These are phyloP conservation scores for Balaeniceps rex DNA, from an alignment of 2,113 vertebrate species.

Conservation along the genomic window DNA sequence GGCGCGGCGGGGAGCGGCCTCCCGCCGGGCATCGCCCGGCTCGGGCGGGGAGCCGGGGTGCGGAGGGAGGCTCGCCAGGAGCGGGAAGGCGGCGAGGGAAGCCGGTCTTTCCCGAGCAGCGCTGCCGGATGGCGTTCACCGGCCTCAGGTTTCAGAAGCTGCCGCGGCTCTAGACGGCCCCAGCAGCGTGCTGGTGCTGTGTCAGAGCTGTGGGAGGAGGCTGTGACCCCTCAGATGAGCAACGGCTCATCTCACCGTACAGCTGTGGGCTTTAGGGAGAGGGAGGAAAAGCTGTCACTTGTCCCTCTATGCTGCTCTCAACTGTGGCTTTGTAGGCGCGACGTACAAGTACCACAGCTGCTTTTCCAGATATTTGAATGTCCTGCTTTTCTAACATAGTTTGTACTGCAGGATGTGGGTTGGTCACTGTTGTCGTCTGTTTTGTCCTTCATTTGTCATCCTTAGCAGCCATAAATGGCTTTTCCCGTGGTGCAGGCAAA, in stretches of 20 bases:
- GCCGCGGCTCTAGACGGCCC: background rate
- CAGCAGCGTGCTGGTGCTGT: rapidly evolving
- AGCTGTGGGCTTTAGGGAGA: no score
- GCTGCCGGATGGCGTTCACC: background rate
- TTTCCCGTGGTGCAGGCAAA: background rate
- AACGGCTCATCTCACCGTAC: rapidly evolving
- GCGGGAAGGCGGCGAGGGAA: background rate
- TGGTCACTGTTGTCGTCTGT: background rate
- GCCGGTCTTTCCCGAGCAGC: background rate
- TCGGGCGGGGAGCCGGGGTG: no score
- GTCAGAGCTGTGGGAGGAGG: background rate
- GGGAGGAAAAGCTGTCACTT: background rate
- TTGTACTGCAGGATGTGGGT: rapidly evolving
- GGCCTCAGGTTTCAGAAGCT: background rate
- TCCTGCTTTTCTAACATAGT: no score
- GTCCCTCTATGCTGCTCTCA: rapidly evolving
- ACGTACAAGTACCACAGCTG: rapidly evolving
- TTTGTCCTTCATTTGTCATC: background rate
- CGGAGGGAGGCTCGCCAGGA: no score
- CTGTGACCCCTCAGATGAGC: rapidly evolving
- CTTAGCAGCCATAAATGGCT: background rate
- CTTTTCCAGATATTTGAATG: no score
- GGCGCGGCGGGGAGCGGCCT: background rate
- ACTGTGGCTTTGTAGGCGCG: background rate
- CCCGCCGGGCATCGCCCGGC: no score